Conservation (phyloP, 2,113 vertebrate species). For the Channa argus region DNA sequence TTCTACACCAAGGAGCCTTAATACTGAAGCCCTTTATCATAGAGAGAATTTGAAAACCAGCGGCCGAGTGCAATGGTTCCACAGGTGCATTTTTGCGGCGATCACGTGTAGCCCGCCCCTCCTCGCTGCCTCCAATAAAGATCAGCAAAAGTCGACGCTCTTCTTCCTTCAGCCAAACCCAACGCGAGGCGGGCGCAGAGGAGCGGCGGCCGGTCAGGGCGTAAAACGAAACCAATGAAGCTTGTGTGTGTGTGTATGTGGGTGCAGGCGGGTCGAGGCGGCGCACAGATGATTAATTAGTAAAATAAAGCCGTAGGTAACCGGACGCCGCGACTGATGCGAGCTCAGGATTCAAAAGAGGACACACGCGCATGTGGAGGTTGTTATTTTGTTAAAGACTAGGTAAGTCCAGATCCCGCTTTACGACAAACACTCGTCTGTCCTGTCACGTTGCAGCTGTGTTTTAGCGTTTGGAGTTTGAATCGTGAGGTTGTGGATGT, state of each 20-base stretch:
- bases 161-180: conserved; percentile 34
- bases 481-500: neutral
- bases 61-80: neutral
- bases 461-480: conserved; percentile 46
- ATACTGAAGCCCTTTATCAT: neutral
- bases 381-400: conserved; percentile 24
- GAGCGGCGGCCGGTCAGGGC: neutral
- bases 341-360: conserved; percentile 13
- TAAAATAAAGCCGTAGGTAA: conserved; percentile 49
- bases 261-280: neutral
- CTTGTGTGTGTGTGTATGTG: neutral
- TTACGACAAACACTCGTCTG: conserved; percentile 12
- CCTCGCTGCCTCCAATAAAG: conserved; percentile 72
- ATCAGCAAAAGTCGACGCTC: conserved; percentile 58
- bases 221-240: conserved; percentile 54
- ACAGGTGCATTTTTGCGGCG: conserved; percentile 71
- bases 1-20: too few relatives aligned
- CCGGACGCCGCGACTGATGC: conserved; percentile 39
- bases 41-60: neutral
- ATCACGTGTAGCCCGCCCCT: conserved; percentile 73
- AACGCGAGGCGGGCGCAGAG: neutral
- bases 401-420: conserved; percentile 62
- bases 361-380: conserved; percentile 44
- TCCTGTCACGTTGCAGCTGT: conserved; percentile 3
- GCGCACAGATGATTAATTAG: conserved; percentile 54